Conservation (phyloP, 2,888 invertebrate species). For the Chloromyia formosa region DNA sequence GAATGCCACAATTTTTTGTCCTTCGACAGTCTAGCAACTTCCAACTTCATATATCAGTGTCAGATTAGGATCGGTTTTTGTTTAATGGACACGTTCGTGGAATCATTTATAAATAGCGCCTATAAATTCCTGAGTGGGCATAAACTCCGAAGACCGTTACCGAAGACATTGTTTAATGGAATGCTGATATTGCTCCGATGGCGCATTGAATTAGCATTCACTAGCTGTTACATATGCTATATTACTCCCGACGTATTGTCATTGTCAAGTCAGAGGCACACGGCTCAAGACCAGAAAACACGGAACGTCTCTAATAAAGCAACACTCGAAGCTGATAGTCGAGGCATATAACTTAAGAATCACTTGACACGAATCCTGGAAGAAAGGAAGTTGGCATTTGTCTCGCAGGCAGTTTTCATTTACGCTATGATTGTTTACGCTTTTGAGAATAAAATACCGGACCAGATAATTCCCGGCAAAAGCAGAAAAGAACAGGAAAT, state of each 20-base stretch:
- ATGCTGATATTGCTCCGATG: not conserved
- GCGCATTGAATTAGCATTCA: slow-evolving; percentile 18
- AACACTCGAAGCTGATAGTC: not conserved
- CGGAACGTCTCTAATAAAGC: not conserved
- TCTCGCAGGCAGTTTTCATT: no score
- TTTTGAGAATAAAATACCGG: no score
- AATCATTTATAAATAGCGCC: slow-evolving; percentile 21
- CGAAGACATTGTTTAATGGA: slow-evolving; percentile 24
- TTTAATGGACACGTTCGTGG: slow-evolving; percentile 22
- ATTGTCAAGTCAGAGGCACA: no score
- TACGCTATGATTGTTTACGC: no score
- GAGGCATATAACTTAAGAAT: not conserved
- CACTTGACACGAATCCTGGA: slow-evolving; percentile 16
- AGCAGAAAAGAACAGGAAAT: no score
- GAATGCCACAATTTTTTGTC: slow-evolving; percentile 18
- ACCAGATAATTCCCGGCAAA: no score
- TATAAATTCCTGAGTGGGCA: slow-evolving; percentile 1
- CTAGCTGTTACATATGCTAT: not conserved
- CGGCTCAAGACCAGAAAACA: no score
- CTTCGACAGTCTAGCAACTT: not conserved
- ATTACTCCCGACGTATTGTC: no score
- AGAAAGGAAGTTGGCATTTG: no score
- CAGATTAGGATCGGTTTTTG: slow-evolving; percentile 33
- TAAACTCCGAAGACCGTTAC: not conserved
- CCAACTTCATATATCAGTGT: slow-evolving; percentile 23